A percentile compares a stretch with the other conserved stretches of the same genome.
Evolutionary conservation across 1,140 invertebrate genomes (phyloP).

Genomic region (Drosophila quadrilineata): DNA sequence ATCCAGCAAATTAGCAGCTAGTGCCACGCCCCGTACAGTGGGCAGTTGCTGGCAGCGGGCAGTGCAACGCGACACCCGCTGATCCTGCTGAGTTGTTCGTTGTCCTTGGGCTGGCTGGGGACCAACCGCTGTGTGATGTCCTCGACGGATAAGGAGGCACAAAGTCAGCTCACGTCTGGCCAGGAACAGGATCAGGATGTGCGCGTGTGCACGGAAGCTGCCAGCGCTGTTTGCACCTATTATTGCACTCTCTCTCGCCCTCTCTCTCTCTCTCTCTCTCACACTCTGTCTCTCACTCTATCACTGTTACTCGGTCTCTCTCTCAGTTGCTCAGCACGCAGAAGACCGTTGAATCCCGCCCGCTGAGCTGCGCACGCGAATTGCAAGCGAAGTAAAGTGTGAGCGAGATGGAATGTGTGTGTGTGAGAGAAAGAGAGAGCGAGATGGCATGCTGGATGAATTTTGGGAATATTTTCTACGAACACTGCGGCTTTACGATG

Average conservation of each 20-base stretch:
- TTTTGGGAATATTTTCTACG: constrained; percentile 52
- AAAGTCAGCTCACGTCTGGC: too few species aligned
- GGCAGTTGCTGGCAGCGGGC: too few species aligned
- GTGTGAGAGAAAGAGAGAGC: not conserved
- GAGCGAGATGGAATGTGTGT: not conserved
- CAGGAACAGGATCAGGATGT: too few species aligned
- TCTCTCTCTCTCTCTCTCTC: not conserved
- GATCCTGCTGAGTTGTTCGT: not conserved
- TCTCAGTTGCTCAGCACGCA: constrained; percentile 36
- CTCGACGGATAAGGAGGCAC: constrained; percentile 44
- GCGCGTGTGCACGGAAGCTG: constrained; percentile 71
- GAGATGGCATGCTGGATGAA: too few species aligned
- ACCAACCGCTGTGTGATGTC: constrained; percentile 63
- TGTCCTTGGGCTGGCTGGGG: constrained; percentile 40
- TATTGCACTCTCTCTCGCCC: not conserved
- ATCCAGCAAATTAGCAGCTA: constrained; percentile 27
- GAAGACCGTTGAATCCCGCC: constrained; percentile 29
- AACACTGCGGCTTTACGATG: constrained; percentile 59
- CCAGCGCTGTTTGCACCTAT: constrained; percentile 3
- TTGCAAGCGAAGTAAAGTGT: constrained; percentile 13
- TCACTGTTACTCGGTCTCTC: constrained; percentile 1
- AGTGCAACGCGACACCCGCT: constrained; percentile 23
- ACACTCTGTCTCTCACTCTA: not conserved
- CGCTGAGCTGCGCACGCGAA: constrained; percentile 66
- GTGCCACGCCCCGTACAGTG: constrained; percentile 21